Conservation (phyloP, 35 echinoderm and acorn worm species). For the Hemicentrotus pulcherrimus region DNA sequence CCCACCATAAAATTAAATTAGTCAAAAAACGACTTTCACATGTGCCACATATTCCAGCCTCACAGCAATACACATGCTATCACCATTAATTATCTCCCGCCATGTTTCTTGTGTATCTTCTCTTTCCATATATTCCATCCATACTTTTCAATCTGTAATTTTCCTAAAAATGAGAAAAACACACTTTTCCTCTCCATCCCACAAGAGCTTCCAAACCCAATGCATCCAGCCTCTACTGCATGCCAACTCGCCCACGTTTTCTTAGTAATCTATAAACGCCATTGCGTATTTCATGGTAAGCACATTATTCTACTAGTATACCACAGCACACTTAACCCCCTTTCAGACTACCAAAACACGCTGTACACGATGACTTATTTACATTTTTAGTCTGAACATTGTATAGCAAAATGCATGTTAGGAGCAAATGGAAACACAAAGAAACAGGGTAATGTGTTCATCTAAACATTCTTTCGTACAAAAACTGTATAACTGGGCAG, state of each 20-base stretch:
- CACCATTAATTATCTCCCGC: neutral
- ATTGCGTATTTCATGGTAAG: neutral
- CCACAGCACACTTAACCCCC: neutral
- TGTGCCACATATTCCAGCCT: neutral
- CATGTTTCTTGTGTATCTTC: too few species aligned
- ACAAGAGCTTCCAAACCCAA: neutral
- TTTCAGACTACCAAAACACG: too few species aligned
- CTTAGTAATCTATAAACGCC: neutral
- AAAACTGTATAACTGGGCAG: too few species aligned
- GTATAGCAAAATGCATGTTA: too few species aligned
- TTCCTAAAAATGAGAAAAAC: neutral
- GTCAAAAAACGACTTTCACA: neutral
- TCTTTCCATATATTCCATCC: neutral
- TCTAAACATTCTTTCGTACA: too few species aligned
- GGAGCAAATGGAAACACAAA: too few species aligned
- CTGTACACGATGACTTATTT: too few species aligned
- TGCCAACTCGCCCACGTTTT: neutral
- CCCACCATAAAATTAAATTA: neutral
- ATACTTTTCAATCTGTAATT: neutral
- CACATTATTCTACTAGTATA: neutral
- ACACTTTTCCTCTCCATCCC: neutral
- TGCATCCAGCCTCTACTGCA: neutral
- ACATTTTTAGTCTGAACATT: too few species aligned
- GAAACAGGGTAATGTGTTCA: too few species aligned
- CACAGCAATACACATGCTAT: neutral